phyloP scores from a whole-genome alignment of 2,888 invertebrate species.

The Suillia variegata region DNA sequence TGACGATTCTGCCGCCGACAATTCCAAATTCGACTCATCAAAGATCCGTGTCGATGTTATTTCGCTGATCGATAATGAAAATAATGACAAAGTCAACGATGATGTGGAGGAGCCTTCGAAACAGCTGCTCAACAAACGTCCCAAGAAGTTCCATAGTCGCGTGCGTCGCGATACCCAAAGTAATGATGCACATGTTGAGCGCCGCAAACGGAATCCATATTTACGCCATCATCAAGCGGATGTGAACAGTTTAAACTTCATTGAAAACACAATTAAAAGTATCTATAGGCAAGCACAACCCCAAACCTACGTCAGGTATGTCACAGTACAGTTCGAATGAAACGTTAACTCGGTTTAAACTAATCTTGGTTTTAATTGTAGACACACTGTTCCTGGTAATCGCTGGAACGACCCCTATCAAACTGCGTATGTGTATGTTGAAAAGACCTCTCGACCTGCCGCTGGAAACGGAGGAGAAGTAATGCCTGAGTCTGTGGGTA shows the following conservation, averaged over 20 bases:
- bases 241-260: constrained; percentile 7
- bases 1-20: constrained; percentile 24
- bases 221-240: constrained; percentile 15
- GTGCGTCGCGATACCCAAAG: constrained; percentile 45
- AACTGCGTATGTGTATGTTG: no score
- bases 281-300: no score
- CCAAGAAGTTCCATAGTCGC: constrained; percentile 49
- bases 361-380: no score
- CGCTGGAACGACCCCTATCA: no score
- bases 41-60: constrained; percentile 35
- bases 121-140: constrained; percentile 38
- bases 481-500: no score
- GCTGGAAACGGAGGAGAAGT: no score
- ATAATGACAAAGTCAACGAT: neutral
- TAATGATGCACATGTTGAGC: neutral
- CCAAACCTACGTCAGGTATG: no score
- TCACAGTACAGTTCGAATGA: no score
- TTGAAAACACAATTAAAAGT: no score
- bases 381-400: no score
- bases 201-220: constrained; percentile 32
- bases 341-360: no score
- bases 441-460: no score
- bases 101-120: constrained; percentile 32
- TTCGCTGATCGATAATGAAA: constrained; percentile 29
- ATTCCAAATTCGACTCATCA: constrained; percentile 29